Percentiles rank a stretch among this genome's conserved stretches.
These are phyloP conservation scores for Magallana ariakensis DNA, from an alignment of 1,140 invertebrate genomes.

Conservation along the genomic window DNA sequence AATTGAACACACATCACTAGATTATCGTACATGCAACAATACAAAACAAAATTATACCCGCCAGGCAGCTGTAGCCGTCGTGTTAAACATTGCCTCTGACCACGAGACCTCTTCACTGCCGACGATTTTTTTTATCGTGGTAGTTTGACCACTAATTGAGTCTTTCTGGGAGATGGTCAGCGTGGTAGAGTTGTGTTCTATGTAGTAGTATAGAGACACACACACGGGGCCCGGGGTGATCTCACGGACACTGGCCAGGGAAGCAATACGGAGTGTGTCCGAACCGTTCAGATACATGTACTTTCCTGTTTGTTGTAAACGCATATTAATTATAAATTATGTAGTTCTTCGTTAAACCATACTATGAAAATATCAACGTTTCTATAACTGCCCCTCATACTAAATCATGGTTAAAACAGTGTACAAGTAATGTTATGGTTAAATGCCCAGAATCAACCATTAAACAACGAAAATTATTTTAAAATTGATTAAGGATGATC, in stretches of 20 bases:
- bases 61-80: not conserved
- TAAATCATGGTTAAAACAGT: too few species aligned
- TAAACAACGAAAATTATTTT: too few species aligned
- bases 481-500: too few species aligned
- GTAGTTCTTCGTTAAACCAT: too few species aligned
- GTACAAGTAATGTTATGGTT: too few species aligned
- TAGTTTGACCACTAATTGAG: not conserved
- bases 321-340: too few species aligned
- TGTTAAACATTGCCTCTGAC: not conserved
- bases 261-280: not conserved
- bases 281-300: not conserved
- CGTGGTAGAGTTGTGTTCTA: not conserved
- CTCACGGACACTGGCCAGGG: not conserved
- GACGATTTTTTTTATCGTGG: not conserved
- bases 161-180: not conserved
- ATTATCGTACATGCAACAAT: too few species aligned
- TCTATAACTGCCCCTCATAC: too few species aligned
- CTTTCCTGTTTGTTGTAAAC: not conserved
- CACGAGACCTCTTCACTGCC: not conserved
- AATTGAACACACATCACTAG: too few species aligned
- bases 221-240: not conserved
- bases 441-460: too few species aligned
- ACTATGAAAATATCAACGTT: too few species aligned
- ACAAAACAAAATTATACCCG: not conserved
- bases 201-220: not conserved